Percentiles rank a stretch among this genome's conserved stretches.
Conservation (phyloP, 2,797 vertebrate species). For the Dermochelys coriacea region DNA sequence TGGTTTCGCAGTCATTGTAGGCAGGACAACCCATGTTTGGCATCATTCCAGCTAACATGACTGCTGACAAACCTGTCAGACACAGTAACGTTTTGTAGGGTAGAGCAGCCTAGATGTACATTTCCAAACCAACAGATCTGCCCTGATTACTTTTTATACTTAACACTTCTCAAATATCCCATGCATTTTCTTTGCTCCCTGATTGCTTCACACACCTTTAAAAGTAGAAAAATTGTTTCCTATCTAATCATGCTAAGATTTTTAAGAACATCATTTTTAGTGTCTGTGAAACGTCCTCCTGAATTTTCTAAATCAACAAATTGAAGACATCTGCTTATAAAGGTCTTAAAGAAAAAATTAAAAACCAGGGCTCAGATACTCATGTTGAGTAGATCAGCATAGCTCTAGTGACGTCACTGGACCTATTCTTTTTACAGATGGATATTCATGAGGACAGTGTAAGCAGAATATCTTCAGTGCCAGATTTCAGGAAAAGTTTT, state of each 20-base stretch:
- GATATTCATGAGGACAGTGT: slow-evolving; percentile 41
- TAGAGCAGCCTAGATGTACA: neutral
- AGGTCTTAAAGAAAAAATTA: neutral
- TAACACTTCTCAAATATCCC: neutral
- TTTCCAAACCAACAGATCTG: neutral
- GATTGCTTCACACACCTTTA: neutral
- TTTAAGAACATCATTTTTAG: slow-evolving; percentile 20
- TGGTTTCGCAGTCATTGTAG: neutral
- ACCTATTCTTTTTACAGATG: slow-evolving; percentile 17
- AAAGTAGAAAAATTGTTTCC: slow-evolving; percentile 15
- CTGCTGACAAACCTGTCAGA: neutral
- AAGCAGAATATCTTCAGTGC: slow-evolving; percentile 24
- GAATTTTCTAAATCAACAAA: neutral
- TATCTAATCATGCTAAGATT: neutral
- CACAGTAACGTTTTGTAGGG: neutral
- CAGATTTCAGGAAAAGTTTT: slow-evolving; percentile 45
- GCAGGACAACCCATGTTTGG: neutral
- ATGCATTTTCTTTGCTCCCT: neutral
- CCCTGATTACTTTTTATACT: neutral
- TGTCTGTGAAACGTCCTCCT: slow-evolving; percentile 17
- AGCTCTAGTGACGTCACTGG: slow-evolving; percentile 9
- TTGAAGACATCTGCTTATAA: neutral
- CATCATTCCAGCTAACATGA: neutral
- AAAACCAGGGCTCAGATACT: slow-evolving; percentile 4
- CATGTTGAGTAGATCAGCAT: neutral